Base-by-base conservation (phyloP, 2,113 vertebrate species). In the Tachycineta bicolor region DNA sequence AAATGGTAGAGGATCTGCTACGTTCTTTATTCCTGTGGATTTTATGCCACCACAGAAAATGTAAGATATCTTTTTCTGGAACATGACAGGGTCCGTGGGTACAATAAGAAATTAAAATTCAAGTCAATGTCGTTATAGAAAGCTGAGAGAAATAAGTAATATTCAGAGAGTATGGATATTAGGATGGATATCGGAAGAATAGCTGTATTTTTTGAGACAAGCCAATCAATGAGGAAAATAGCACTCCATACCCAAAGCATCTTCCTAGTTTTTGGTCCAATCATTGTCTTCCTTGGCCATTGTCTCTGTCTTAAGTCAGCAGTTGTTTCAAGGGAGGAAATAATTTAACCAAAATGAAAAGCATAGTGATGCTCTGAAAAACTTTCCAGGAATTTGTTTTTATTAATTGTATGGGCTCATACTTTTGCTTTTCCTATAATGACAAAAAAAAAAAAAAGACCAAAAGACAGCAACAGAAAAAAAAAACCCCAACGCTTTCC, bases 311-410 rank as follows among this genome's bases (percentile, higher is more conserved):
- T 71, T 65, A 83, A 79, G 17, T 64, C 29, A 90, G 67, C 31
- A 47, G 33, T 60, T 90, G 26, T 79, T 93, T 92, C 41, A 83
- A 58, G 18, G 5, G 28, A 90, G 44, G 83, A 88, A 88, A 53
- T 56, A 68, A 67, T 82, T 74, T 85, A 55, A 59, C 5, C 11
- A 80, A 86, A 90, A 83, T 43, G 12, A 56, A 76, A 87, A 78
- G 17, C 37, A 77, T 10, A 49, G 15, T 21, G 52, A 55, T 84
- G 39, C 2, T 92, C 31, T 73, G 31, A 37, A 85, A 95, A 77
- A 62, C n/a, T 17, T 81, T n/a, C 10, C 37, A 69, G 3, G 0
- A 69, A 81, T 74, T 78, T 68, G 16, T 3, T 37, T 37, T 37
- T 53, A 63, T 25, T 70, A 49, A 28, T 78, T 87, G 9, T 29